These are phyloP conservation scores for Lordiphosa andalusiaca DNA, from an alignment of 2,888 invertebrate species.

Conservation along the genomic window DNA sequence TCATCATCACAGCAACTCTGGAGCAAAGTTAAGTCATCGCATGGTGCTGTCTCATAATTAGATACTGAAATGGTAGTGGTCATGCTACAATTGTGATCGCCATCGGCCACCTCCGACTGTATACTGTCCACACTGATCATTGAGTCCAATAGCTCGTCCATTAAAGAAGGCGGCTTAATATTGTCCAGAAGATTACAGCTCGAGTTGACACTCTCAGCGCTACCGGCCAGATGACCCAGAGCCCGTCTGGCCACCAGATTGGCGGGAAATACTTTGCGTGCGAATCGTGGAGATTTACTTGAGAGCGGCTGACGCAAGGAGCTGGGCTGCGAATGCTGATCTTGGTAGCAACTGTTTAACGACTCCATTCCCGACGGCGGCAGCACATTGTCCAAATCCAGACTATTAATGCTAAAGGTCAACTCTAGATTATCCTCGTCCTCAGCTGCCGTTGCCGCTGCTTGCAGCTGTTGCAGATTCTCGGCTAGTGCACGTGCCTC, in stretches of 20 bases:
- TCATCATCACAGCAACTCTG: slow-evolving; percentile 81
- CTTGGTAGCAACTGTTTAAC: slow-evolving; percentile 82
- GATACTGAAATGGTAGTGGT: slow-evolving; percentile 78
- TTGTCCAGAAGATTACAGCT: slow-evolving; percentile 88
- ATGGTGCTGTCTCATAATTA: slow-evolving; percentile 82
- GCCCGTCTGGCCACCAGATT: slow-evolving; percentile 88
- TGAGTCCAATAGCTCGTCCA: slow-evolving; percentile 89
- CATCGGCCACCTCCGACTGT: slow-evolving; percentile 88
- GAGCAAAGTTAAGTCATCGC: slow-evolving; percentile 82
- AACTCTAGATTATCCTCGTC: slow-evolving; percentile 75
- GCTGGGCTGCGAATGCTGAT: slow-evolving; percentile 62
- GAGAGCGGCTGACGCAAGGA: slow-evolving; percentile 72
- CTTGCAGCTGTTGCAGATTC: slow-evolving; percentile 74
- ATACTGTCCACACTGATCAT: slow-evolving; percentile 92
- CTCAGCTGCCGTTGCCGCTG: slow-evolving; percentile 18
- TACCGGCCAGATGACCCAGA: slow-evolving; percentile 83
- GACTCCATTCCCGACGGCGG: slow-evolving; percentile 90
- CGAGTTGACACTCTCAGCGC: slow-evolving; percentile 84
- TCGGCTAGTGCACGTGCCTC: slow-evolving; percentile 87
- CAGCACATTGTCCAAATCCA: slow-evolving; percentile 87
- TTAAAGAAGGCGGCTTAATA: slow-evolving; percentile 90
- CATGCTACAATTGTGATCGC: slow-evolving; percentile 81
- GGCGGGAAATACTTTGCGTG: slow-evolving; percentile 87
- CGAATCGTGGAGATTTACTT: slow-evolving; percentile 79
- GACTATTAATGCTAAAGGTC: slow-evolving; percentile 84